phyloP scores from a whole-genome alignment of 1,140 invertebrate species.

The Macrostomum lignano region DNA sequence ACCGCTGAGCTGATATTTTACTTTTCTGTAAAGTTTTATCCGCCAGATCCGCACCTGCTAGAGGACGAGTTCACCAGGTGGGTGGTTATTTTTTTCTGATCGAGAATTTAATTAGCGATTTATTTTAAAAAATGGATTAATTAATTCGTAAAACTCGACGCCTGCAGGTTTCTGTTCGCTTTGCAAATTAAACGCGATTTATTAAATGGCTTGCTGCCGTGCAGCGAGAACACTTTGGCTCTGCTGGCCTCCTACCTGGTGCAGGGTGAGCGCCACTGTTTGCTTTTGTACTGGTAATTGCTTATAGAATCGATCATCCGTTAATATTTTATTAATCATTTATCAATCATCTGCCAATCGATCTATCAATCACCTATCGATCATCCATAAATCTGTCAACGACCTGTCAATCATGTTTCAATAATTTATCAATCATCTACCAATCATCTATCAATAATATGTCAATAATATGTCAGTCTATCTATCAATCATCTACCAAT shows the following conservation, averaged over 20 bases:
- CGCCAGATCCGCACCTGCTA: constrained; percentile 74
- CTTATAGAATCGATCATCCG: too few species aligned
- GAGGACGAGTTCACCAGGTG: constrained; percentile 85
- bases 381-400: too few species aligned
- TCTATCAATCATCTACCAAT: too few species aligned
- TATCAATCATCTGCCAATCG: too few species aligned
- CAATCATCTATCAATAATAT: too few species aligned
- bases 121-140: background rate
- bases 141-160: background rate
- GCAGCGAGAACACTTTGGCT: constrained; percentile 89
- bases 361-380: too few species aligned
- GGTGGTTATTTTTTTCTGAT: background rate
- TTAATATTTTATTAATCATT: too few species aligned
- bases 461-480: too few species aligned
- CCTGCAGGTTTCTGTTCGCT: constrained; percentile 53
- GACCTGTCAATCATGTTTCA: too few species aligned
- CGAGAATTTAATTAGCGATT: background rate
- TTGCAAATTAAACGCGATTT: constrained; percentile 87
- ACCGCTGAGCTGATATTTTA: constrained; percentile 25
- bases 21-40: constrained; percentile 74
- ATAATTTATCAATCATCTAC: too few species aligned
- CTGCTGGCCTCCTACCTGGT: constrained; percentile 91
- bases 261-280: constrained; percentile 59
- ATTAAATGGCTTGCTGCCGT: constrained; percentile 56
- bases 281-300: too few species aligned